Base-by-base conservation (phyloP, 2,797 vertebrate genomes). In the Xenopus petersii region DNA sequence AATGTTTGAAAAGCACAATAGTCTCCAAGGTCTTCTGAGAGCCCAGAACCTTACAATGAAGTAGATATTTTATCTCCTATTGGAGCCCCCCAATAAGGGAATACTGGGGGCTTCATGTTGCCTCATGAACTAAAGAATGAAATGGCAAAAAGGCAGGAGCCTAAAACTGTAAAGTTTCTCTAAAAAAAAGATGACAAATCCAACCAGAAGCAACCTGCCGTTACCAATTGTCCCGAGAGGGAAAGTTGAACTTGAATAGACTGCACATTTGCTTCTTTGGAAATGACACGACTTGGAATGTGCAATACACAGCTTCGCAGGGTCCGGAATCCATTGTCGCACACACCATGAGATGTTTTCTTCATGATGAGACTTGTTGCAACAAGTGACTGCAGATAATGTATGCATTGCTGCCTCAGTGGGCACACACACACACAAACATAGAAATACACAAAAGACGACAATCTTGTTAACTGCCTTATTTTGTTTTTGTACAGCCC, bases 381-480 rank as follows among this genome's bases (percentile, higher is more conserved):
- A 70, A 62, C 62, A 55, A 59, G 12, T 66, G 67, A 70, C 59
- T 63, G 73, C 80, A 74, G 21, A 1, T 21, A 21, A 21, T 21
- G 21, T 21, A 21, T 77, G 80, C 83, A 63, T 75, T 73, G 81
- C 82, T 79, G 75, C 83, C 70, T 74, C 80, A 77, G 73, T 81
- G 81, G 81, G 82, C 64, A 79, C 79, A 59, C 59, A 30, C 60
- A 69, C 36, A 30, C 26, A 30, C 26, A 30, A 2, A 30, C 26
- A 30, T 4, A 30, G 86, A 90, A 88, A 87, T 79, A 81, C 83
- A 85, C 75, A 58, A 67, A 83, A 88, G 84, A 78, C 81, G 87
- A 95, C 85, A 87, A 83, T 91, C 87, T 93, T 85, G 84, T 87
- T 87, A 84, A 90, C 90, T 94, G 94, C 94, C 94, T 98, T 96